Conservation (phyloP, 2,888 invertebrate genomes). For the Kuschelorhynchus macadamiae region DNA sequence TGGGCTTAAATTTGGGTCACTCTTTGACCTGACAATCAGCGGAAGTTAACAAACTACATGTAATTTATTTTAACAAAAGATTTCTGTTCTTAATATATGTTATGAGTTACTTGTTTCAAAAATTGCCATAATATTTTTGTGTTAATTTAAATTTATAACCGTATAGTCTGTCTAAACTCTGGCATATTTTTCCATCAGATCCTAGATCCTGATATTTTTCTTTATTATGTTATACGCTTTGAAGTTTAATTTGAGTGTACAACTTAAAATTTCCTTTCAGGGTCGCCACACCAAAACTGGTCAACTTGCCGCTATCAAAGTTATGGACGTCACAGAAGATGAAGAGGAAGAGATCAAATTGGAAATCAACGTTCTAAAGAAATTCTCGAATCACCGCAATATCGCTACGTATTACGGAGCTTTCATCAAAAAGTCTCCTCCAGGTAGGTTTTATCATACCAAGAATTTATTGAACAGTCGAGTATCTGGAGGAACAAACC, state of each 20-base stretch:
- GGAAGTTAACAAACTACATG: slow-evolving; percentile 11
- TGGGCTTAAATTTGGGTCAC: not conserved
- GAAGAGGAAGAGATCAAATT: slow-evolving; percentile 99
- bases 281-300: slow-evolving; percentile 99
- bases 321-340: slow-evolving; percentile 99
- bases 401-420: slow-evolving; percentile 99
- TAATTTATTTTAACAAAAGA: too few species aligned
- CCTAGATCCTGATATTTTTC: too few species aligned
- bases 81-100: too few species aligned
- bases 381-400: slow-evolving; percentile 98
- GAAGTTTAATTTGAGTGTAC: too few species aligned
- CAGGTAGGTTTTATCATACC: slow-evolving; percentile 68
- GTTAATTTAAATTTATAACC: too few species aligned
- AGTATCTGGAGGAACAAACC: too few species aligned
- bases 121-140: too few species aligned
- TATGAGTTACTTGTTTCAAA: slow-evolving; percentile 1
- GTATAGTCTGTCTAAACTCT: too few species aligned
- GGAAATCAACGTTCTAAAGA: slow-evolving; percentile 99
- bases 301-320: slow-evolving; percentile 99
- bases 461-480: too few species aligned
- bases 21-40: not conserved
- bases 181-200: too few species aligned
- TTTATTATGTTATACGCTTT: too few species aligned
- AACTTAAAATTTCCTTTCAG: too few species aligned
- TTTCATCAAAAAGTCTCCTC: slow-evolving; percentile 98